Evolutionary conservation across 2,797 vertebrate species (phyloP).

Genomic region (Pipistrellus kuhlii): DNA sequence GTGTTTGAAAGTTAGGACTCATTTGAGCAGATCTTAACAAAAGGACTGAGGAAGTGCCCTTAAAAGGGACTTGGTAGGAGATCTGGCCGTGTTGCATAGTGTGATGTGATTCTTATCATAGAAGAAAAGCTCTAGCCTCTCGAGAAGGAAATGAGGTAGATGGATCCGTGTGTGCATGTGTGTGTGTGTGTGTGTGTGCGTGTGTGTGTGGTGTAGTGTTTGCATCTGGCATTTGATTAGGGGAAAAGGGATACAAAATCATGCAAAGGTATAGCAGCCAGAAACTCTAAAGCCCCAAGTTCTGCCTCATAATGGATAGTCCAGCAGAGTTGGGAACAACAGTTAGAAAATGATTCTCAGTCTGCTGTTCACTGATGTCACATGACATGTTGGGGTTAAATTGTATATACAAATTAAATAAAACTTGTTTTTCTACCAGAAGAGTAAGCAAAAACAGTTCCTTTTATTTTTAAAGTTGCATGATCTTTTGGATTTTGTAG

Average conservation of each 20-base stretch:
- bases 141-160: not conserved
- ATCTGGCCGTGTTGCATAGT: not conserved
- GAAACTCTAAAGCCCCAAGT: not conserved
- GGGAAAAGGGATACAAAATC: not conserved
- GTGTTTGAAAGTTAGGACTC: not conserved
- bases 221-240: not conserved
- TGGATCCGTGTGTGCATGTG: no score
- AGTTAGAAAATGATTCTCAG: not conserved
- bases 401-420: not conserved
- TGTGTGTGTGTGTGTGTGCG: no score
- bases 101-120: not conserved
- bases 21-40: not conserved
- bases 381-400: not conserved
- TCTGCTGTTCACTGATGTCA: not conserved
- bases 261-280: not conserved
- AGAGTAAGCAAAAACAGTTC: not conserved
- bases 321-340: rapidly evolving
- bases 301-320: not conserved
- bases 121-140: not conserved
- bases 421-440: not conserved
- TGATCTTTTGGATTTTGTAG: not conserved
- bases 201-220: not conserved
- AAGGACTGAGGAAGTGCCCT: not conserved
- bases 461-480: not conserved
- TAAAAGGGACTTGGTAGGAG: not conserved